Percentiles rank a stretch among this genome's conserved stretches.
phyloP scores from a whole-genome alignment of 2,888 invertebrate species.

The Diarsia rubi region DNA sequence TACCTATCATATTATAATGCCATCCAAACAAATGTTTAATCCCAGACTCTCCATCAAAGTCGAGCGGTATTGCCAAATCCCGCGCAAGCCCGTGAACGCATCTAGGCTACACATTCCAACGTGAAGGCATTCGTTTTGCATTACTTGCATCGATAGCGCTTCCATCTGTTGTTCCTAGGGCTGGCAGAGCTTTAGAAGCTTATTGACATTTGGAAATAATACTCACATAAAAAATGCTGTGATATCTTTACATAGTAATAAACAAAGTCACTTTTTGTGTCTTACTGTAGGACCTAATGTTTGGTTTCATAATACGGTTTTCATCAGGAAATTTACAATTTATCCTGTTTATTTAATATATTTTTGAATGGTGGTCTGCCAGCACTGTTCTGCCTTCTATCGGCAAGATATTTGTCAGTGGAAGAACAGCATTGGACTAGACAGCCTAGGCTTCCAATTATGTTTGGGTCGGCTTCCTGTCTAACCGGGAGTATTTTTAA shows the following conservation, averaged over 20 bases:
- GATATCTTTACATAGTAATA: neutral
- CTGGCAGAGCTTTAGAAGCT: slow-evolving; percentile 41
- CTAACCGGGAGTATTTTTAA: too few relatives aligned
- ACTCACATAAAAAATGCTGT: neutral
- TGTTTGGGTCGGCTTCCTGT: too few relatives aligned
- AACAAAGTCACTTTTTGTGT: neutral
- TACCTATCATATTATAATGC: neutral
- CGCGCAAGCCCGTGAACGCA: slow-evolving; percentile 29
- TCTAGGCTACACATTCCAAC: slow-evolving; percentile 61
- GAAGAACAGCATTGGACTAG: too few relatives aligned
- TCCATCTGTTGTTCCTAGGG: slow-evolving; percentile 59
- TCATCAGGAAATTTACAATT: neutral
- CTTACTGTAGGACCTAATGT: neutral
- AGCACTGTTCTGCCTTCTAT: too few relatives aligned
- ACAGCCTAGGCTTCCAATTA: too few relatives aligned
- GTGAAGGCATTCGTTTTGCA: slow-evolving; percentile 63
- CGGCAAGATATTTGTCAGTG: too few relatives aligned
- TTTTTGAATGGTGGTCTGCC: too few relatives aligned
- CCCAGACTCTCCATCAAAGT: neutral
- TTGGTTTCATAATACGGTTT: neutral
- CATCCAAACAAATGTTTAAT: slow-evolving; percentile 1
- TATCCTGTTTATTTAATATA: neutral
- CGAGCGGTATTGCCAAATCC: slow-evolving; percentile 56
- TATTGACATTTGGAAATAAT: neutral
- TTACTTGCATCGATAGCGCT: slow-evolving; percentile 64